Evolutionary conservation across 2,797 vertebrate species (phyloP).

Genomic region (Oreochromis grahami): DNA sequence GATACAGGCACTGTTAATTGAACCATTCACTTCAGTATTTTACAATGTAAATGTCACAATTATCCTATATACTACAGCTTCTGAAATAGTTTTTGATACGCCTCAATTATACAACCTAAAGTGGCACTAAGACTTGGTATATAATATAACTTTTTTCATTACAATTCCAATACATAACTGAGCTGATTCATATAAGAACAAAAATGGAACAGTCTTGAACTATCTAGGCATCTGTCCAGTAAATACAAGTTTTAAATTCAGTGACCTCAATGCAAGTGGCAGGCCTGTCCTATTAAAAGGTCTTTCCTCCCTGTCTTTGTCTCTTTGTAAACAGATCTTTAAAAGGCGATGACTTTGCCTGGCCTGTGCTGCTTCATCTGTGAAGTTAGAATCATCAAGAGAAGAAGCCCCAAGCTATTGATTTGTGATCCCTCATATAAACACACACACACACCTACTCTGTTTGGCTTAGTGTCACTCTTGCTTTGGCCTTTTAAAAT

Average conservation of each 20-base stretch:
- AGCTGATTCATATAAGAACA: constrained; percentile 32
- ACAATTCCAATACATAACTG: constrained; percentile 3
- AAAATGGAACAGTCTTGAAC: constrained; percentile 31
- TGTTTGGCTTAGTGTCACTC: constrained; percentile 41
- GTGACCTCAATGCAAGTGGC: constrained; percentile 67
- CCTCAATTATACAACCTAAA: neutral
- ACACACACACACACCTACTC: neutral
- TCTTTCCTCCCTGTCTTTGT: constrained; percentile 56
- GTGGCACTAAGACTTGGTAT: neutral
- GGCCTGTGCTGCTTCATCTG: constrained; percentile 57
- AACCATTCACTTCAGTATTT: neutral
- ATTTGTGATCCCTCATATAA: constrained; percentile 49
- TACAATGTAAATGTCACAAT: constrained; percentile 16
- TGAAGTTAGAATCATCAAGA: constrained; percentile 60
- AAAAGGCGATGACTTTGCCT: constrained; percentile 52
- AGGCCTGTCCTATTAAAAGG: constrained; percentile 71
- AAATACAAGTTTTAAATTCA: constrained; percentile 47
- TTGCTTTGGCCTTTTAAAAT: constrained; percentile 58
- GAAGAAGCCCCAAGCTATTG: constrained; percentile 59
- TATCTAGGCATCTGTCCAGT: constrained; percentile 51
- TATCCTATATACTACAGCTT: constrained; percentile 15
- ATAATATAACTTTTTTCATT: neutral
- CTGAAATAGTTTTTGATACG: constrained; percentile 1
- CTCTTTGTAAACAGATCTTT: constrained; percentile 64
- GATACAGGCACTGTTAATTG: neutral